These are phyloP conservation scores for Oreamnos americanus DNA, from an alignment of 2,113 vertebrate genomes.

Conservation along the genomic window DNA sequence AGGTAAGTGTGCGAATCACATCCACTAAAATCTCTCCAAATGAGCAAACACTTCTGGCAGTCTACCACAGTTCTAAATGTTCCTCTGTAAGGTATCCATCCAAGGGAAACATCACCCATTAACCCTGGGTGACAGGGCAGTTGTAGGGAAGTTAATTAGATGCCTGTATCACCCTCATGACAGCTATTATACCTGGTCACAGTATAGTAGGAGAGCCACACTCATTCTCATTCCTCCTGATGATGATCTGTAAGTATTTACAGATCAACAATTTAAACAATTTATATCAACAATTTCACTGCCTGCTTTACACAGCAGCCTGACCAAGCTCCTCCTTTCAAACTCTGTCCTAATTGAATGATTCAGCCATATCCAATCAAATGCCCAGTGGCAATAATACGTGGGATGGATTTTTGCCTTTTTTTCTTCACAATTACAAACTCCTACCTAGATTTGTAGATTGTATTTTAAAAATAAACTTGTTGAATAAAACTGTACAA, in stretches of 20 bases:
- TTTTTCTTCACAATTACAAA: not conserved
- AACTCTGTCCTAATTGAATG: not conserved
- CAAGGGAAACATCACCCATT: not conserved
- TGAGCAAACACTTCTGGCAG: not conserved
- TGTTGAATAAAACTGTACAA: not conserved
- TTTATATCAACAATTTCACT: not conserved
- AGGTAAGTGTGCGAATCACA: not conserved
- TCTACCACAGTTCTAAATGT: not conserved
- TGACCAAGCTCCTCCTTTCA: not conserved
- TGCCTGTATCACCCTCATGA: not conserved
- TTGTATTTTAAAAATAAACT: not conserved
- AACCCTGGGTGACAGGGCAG: not conserved
- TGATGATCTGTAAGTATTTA: not conserved
- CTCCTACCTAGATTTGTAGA: not conserved
- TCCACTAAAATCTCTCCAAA: not conserved
- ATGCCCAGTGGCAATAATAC: not conserved
- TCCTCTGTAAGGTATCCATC: not conserved
- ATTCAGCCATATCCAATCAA: not conserved
- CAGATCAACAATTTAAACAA: not conserved
- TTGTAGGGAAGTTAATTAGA: not conserved
- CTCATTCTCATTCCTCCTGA: not conserved
- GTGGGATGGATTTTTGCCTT: not conserved
- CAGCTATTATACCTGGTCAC: not conserved
- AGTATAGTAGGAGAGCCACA: not conserved
- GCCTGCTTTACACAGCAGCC: not conserved